Evolutionary conservation across 2,888 invertebrate genomes (phyloP), one percentile per base, ranked within the genome.

Genomic region (Parascotia fuliginaria): DNA sequence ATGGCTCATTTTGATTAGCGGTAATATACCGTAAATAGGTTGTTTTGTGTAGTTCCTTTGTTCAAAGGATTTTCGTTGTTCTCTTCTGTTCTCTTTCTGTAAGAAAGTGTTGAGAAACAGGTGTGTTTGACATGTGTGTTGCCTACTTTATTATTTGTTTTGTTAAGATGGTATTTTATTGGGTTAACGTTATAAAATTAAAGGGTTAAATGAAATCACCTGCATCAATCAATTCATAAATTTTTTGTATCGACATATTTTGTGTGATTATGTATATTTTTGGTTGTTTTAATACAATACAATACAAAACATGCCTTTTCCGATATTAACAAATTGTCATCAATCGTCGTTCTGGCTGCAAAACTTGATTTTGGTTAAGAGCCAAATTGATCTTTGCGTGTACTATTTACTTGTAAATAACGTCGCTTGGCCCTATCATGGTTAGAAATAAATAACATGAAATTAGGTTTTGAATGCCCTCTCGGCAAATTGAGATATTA

Each of bases 301-400:
- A n/a, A 27, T 9, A 39, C 40, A 27, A 9, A 1, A 4, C 24
- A 7, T 4, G 24, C 24, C 24, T 9, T 7, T 24, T 9, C 24
- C 24, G 7, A 24, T 24, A 34, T 31, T 9, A 42, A 55, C 59
- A 43, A 40, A 53, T 49, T 31, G 37, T 27, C 37, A 52, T 45
- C 39, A 52, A 59, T 50, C 44, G 32, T 9, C n/a, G 13, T 15
- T 36, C 19, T 16, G 33, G 34, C 36, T 27, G 42, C 32, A 7
- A 46, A 42, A 42, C 34, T 34, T 39, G 29, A 48, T 37, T 19
- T 62, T 65, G 66, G 56, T 36, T 7, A 6, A 3, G 1, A 34
- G 54, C 66, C 67, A 65, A 62, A 42, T 37, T 9, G 24, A 32
- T n/a, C 19, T 32, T 22, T 47, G 27, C 44, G 16, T 11, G 11